Evolutionary conservation across 2,797 vertebrate species (phyloP).

Genomic region (Monodelphis domestica): DNA sequence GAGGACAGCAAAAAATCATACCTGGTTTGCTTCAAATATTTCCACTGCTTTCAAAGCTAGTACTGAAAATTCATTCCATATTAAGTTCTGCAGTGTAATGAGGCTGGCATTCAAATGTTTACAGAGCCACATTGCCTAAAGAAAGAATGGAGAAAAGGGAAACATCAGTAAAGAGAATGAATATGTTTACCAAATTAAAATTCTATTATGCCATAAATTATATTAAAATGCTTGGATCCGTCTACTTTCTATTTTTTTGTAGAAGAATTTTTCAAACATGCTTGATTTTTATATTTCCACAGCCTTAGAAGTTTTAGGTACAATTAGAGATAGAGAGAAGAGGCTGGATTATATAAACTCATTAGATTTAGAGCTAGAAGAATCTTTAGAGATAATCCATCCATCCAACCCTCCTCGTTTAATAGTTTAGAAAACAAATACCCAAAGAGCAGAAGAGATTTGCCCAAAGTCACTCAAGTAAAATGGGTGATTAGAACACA

Average conservation of each 20-base stretch:
- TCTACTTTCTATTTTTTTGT: neutral
- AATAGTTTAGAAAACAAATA: neutral
- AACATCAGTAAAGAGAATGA: rapidly evolving
- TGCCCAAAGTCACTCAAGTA: neutral
- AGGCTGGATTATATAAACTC: neutral
- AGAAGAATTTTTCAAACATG: neutral
- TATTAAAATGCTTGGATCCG: neutral
- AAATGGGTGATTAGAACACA: neutral
- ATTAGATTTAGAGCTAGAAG: neutral
- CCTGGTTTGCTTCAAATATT: constrained; percentile 78
- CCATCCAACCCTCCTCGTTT: neutral
- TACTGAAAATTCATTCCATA: constrained; percentile 63
- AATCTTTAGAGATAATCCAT: neutral
- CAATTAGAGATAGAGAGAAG: neutral
- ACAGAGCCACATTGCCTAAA: constrained; percentile 87
- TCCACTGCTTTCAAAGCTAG: constrained; percentile 65
- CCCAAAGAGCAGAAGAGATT: neutral
- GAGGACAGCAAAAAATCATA: constrained; percentile 58
- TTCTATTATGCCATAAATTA: neutral
- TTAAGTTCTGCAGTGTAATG: constrained; percentile 82
- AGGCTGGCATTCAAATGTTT: constrained; percentile 82
- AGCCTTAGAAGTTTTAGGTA: neutral
- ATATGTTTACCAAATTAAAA: neutral
- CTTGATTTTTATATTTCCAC: neutral
- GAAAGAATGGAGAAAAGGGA: neutral